Evolutionary conservation across 2,888 invertebrate species (phyloP).

Genomic region (Acrobasis consociella): DNA sequence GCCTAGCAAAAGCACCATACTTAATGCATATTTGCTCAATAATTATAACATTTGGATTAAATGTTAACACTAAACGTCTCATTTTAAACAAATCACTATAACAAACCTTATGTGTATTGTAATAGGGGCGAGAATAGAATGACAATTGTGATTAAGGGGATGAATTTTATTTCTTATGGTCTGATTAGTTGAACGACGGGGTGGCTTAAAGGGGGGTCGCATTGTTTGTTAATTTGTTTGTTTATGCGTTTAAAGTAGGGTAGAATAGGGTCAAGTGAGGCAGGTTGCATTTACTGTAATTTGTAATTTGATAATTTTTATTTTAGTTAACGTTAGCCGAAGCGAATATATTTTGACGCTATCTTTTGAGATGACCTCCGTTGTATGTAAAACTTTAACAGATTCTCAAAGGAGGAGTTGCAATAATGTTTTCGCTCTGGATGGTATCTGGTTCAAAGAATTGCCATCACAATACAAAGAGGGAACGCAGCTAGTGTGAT

Average conservation of each 20-base stretch:
- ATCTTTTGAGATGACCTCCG: too few relatives aligned
- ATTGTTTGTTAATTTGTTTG: slow-evolving; percentile 43
- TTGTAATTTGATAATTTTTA: neutral
- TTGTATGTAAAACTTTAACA: too few relatives aligned
- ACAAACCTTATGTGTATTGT: neutral
- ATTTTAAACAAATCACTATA: neutral
- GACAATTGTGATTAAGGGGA: slow-evolving; percentile 34
- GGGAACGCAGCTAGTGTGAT: too few relatives aligned
- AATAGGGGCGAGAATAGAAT: slow-evolving; percentile 6
- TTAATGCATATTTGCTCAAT: slow-evolving; percentile 1
- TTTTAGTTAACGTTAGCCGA: neutral
- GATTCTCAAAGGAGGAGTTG: too few relatives aligned
- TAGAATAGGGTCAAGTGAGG: slow-evolving; percentile 26
- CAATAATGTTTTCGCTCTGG: too few relatives aligned
- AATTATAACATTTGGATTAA: slow-evolving; percentile 22
- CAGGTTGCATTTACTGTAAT: slow-evolving; percentile 16
- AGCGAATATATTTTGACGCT: too few relatives aligned
- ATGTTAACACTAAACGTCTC: slow-evolving; percentile 7
- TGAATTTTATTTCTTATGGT: slow-evolving; percentile 35
- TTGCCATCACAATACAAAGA: too few relatives aligned
- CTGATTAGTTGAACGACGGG: slow-evolving; percentile 30
- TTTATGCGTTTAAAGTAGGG: slow-evolving; percentile 35
- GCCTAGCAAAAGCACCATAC: slow-evolving; percentile 5
- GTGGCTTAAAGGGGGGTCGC: slow-evolving; percentile 35
- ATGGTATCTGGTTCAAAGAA: too few relatives aligned